phyloP scores from a whole-genome alignment of 1,140 invertebrate species.

The Bicyclus anynana region DNA sequence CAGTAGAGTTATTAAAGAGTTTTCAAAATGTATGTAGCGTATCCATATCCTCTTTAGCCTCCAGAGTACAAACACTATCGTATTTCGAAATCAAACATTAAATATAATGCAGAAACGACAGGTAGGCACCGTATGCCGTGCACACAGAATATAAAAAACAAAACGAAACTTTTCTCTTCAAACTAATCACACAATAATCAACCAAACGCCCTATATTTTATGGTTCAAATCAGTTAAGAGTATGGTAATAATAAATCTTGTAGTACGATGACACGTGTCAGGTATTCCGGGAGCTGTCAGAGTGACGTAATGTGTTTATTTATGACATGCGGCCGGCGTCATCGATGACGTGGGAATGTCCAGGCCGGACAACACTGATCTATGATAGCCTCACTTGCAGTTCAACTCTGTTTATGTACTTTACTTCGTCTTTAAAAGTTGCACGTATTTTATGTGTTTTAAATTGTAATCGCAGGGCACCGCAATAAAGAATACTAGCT shows the following conservation, averaged over 20 bases:
- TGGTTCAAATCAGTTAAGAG: conserved; percentile 22
- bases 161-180: conserved; percentile 25
- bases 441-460: too few species aligned
- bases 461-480: too few species aligned
- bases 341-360: conserved; percentile 54
- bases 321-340: conserved; percentile 43
- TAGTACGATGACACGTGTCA: conserved; percentile 61
- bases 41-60: conserved; percentile 6
- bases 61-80: conserved; percentile 41
- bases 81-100: conserved; percentile 53
- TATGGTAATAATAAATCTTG: conserved; percentile 44
- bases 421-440: not conserved
- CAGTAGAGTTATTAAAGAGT: too few species aligned
- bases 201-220: conserved; percentile 21
- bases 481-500: too few species aligned
- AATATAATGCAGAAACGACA: conserved; percentile 64
- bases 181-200: conserved; percentile 6
- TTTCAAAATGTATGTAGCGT: too few species aligned
- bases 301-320: conserved; percentile 69
- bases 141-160: conserved; percentile 35
- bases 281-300: conserved; percentile 61
- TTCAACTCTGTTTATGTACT: not conserved
- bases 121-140: conserved; percentile 46
- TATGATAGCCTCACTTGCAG: conserved; percentile 6
- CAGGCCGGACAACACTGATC: conserved; percentile 12